Percentiles rank a stretch among this genome's conserved stretches.
These are phyloP conservation scores for Coenobita brevimanus DNA, from an alignment of 1,140 invertebrate species.

Conservation along the genomic window DNA sequence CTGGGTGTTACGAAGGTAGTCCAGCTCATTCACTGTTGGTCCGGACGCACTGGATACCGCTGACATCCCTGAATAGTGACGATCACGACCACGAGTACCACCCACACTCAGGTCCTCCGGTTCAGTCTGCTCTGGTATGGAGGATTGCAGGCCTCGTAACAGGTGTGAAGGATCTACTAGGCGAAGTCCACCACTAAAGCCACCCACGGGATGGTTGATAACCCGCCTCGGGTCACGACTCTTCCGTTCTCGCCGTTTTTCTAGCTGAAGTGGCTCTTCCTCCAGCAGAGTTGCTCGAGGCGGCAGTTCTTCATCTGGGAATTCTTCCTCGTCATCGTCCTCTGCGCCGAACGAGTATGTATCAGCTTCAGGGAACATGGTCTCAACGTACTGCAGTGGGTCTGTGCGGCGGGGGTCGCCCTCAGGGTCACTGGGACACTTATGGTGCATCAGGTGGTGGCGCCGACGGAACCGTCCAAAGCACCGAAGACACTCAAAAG, in stretches of 20 bases:
- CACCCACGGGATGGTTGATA: constrained; percentile 70
- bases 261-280: constrained; percentile 48
- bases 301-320: constrained; percentile 46
- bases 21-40: constrained; percentile 26
- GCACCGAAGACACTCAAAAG: constrained; percentile 86
- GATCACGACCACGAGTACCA: constrained; percentile 37
- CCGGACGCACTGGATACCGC: constrained; percentile 48
- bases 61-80: constrained; percentile 57
- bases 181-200: constrained; percentile 11
- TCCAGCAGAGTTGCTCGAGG: constrained; percentile 49
- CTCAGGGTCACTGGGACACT: constrained; percentile 78
- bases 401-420: constrained; percentile 11
- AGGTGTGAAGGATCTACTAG: constrained; percentile 37
- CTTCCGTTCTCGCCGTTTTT: constrained; percentile 72
- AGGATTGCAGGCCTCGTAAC: constrained; percentile 38
- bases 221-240: constrained; percentile 74
- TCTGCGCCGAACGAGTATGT: constrained; percentile 66
- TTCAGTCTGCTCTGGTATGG: constrained; percentile 87
- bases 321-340: constrained; percentile 56
- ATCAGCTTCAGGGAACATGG: constrained; percentile 71
- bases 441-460: constrained; percentile 89
- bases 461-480: constrained; percentile 84
- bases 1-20: constrained; percentile 40
- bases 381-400: constrained; percentile 65
- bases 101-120: constrained; percentile 83